Evolutionary conservation across 2,888 invertebrate genomes (phyloP), one percentile per base, ranked within the genome.

Genomic region (Himalopsyche tibetana): DNA sequence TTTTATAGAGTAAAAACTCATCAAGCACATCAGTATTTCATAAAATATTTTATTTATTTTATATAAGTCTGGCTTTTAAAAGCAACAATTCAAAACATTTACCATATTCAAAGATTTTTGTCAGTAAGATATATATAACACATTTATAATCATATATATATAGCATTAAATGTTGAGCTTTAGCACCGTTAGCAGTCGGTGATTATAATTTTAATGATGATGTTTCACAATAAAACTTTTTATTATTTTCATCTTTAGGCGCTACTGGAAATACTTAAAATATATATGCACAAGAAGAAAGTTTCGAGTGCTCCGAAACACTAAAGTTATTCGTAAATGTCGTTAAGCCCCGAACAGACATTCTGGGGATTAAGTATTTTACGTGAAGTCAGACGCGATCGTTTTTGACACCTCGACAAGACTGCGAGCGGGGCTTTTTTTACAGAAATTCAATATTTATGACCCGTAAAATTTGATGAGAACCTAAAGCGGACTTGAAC

Each of bases 251-350:
- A 74, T 36, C 74, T 38, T 74, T 9, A 38, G 36, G 38, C 74
- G 74, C 74, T 36, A 74, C 74, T 74, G 74, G 4, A 74, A 74
- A 74, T 74, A 38, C 38, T 74, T 74, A 38, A 36, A 74, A 74
- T 74, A 74, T 74, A 38, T 51, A 51, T 15, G 51, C 15, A 15
- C 38, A 38, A 74, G 74, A 28, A 74, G 74, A 74, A 74, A 74
- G 12, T 74, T 74, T 74, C 74, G 36, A 74, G 74, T 74, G 74
- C 74, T 36, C 28, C 4, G 74, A 74, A 63, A 74, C 74, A 74
- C 74, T 74, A 74, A 74, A 74, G 74, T 74, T 74, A 74, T 74
- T 74, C 74, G 74, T 36, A 74, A 74, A 74, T 74, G 74, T 74
- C 74, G 74, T 74, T 74, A 74, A 74, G 74, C 74, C 36, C 15